These are phyloP conservation scores for Rhegmatorhina hoffmannsi DNA, from an alignment of 2,113 vertebrate species.

Conservation along the genomic window DNA sequence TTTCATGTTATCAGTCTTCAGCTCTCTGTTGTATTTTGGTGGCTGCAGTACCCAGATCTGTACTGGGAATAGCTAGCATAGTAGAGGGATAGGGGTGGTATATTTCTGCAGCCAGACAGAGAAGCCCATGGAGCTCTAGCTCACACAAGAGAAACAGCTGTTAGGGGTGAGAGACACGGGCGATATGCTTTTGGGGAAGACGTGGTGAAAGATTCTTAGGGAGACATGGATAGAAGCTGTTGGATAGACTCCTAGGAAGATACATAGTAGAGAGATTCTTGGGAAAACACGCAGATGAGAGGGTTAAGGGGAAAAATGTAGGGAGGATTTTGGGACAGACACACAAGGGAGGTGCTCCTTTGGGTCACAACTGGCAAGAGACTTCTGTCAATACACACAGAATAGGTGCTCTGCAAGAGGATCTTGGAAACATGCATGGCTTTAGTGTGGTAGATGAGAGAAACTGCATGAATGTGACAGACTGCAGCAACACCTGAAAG, in stretches of 20 bases:
- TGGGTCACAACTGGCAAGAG: neutral
- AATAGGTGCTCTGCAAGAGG: neutral
- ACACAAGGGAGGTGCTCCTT: fast-evolving
- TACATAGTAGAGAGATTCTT: neutral
- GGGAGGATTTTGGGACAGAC: neutral
- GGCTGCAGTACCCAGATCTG: neutral
- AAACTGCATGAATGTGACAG: neutral
- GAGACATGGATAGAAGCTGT: neutral
- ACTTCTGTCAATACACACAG: neutral
- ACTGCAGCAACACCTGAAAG: neutral
- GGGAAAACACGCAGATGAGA: neutral
- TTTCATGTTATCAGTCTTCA: neutral
- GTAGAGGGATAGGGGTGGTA: fast-evolving
- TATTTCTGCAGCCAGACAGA: neutral
- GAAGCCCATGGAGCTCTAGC: neutral
- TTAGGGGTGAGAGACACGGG: neutral
- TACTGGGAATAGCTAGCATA: neutral
- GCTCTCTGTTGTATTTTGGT: neutral
- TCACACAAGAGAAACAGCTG: neutral
- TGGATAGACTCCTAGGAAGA: neutral
- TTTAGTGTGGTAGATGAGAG: neutral
- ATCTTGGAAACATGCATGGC: neutral
- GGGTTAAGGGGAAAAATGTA: neutral
- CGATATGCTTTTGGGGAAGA: neutral
- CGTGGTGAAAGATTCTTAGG: neutral